Evolutionary conservation across 2,888 invertebrate species (phyloP).

Genomic region (Drosophila rubida): DNA sequence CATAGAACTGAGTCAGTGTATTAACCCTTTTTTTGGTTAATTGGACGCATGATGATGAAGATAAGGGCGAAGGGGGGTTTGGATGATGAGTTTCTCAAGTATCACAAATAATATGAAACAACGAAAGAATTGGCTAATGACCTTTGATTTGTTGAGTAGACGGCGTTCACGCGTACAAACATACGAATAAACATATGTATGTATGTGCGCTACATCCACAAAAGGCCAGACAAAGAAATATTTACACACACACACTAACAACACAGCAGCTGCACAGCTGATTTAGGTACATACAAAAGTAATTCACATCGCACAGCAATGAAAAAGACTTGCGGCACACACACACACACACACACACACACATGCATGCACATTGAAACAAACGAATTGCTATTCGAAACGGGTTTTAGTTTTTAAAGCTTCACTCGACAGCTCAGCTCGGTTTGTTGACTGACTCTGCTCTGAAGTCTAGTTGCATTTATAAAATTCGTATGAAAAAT

Average conservation of each 20-base stretch:
- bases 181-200: neutral
- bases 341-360: constrained; percentile 4
- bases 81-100: neutral
- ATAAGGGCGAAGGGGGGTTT: neutral
- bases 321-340: constrained; percentile 10
- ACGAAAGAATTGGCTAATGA: constrained; percentile 53
- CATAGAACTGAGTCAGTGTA: constrained; percentile 8
- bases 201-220: constrained; percentile 34
- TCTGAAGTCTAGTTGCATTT: constrained; percentile 2
- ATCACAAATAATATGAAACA: constrained; percentile 13
- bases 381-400: constrained; percentile 33
- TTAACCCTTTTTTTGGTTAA: constrained; percentile 21
- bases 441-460: no score
- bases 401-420: constrained; percentile 27
- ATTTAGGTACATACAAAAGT: constrained; percentile 37
- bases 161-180: constrained; percentile 13
- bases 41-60: constrained; percentile 7
- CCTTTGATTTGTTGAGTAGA: constrained; percentile 52
- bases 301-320: constrained; percentile 33
- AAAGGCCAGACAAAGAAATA: constrained; percentile 53
- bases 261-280: constrained; percentile 57
- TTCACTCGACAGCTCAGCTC: neutral
- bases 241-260: constrained; percentile 9
- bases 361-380: neutral
- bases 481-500: constrained; percentile 32